Base-by-base conservation (phyloP, 1,140 invertebrate species). In the Euwallacea similis region DNA sequence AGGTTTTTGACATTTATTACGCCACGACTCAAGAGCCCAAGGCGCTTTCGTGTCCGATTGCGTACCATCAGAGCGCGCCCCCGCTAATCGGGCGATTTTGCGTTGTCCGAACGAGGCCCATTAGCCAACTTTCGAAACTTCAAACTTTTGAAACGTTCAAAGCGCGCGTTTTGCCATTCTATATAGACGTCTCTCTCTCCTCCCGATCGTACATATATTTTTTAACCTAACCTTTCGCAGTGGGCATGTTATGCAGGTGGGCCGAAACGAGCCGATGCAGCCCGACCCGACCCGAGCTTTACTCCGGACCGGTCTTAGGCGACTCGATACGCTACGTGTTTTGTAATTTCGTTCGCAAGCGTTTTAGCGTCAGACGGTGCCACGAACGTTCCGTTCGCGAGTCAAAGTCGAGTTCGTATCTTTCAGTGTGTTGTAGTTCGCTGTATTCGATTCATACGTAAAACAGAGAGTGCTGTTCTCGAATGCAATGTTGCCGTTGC, bases 211-310 rank as follows among this genome's bases (percentile, higher is more conserved):
- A 11, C n/a, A 21, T 33, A 56, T 66, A 61, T 73, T 68, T 73
- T 69, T 68, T 43, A 80, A 80, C 80, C 74, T 81, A 81, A 81
- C 80, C 80, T 81, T 79, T 80, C 74, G 76, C 70, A 78, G 59
- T 69, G 70, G 73, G 76, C 74, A 75, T 73, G 73, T 77, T 75
- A 77, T 81, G 80, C 80, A 81, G 80, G 80, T 81, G 80, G 80
- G 76, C 75, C 80, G 80, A 79, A 7, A 42, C 8, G 15, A 16
- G 21, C 71, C 79, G 79, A 77, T 7, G 42, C 10, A n/a, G 42
- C 42, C 21, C 59, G 59, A 43, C 8, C 21, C 11, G 4, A 42
- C 10, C 62, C 77, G 78, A 79, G 50, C 42, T 41, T n/a, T 47
- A 10, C 10, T 64, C 64, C 72, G 74, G 77, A 80, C 79, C 77